Base-by-base conservation (phyloP, 2,797 vertebrate species). In the Rallus crepitans region DNA sequence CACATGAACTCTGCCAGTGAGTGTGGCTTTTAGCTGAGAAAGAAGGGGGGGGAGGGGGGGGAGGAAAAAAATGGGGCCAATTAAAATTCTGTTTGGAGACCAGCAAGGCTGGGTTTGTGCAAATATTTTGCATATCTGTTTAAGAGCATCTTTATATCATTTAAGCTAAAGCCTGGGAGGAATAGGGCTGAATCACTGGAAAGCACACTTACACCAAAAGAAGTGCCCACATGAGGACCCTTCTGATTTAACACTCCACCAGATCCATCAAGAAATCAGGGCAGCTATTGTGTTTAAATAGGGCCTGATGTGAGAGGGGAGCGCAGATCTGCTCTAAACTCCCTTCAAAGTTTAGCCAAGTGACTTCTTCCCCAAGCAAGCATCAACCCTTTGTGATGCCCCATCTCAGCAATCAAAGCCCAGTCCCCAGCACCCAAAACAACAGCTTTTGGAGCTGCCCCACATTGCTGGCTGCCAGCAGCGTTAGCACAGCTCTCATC, bases 191-290 rank as follows among this genome's bases (percentile, higher is more conserved):
- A 91, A 86, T 79, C 53, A 9, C 72, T 50, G 48, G 10, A 76
- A 82, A 91, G 82, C 71, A 53, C 72, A 71, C 77, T 91, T 75
- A 63, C n/a, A 86, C 81, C 91, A 76, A 91, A 95, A 37, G 48
- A 89, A 93, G 94, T 71, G 37, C 68, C 69, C 63, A 63, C 89
- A 82, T 9, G 86, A 93, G 89, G 77, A 68, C 71, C 61, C 77
- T 89, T 3, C 82, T 79, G 89, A 79, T 86, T 89, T 91, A 87
- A 76, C 73, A 90, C 82, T 86, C 68, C 57, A 52, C 37, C 77
- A 93, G 72, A 89, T 55, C 86, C 78, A 83, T 66, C 45, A 57
- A 66, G 90, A 69, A 82, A 79, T 53, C 47, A 30, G 59, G 28
- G 68, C 6, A 76, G 53, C 57, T 87, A 23, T 68, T 69, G 64